phyloP scores from a whole-genome alignment of 2,113 vertebrate species.

The Anthoscopus minutus region DNA sequence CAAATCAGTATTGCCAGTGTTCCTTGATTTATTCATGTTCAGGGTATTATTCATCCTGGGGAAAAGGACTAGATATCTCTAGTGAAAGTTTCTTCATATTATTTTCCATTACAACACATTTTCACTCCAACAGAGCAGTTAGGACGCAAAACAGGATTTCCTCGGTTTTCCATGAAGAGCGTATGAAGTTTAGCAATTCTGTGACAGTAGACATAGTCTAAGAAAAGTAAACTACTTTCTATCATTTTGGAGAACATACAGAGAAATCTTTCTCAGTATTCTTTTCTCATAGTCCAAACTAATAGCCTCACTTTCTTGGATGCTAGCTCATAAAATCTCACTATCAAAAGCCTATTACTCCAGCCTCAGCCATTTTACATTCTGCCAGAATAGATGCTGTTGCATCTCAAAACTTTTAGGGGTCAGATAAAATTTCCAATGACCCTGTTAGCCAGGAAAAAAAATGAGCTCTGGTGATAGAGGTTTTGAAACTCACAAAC shows the following conservation, averaged over 20 bases:
- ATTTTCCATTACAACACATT: background rate
- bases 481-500: background rate
- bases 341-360: background rate
- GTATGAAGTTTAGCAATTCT: background rate
- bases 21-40: background rate
- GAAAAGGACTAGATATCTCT: background rate
- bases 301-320: background rate
- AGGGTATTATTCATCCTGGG: background rate
- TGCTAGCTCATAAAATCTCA: background rate
- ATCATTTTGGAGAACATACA: background rate
- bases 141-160: background rate
- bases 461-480: background rate
- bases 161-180: background rate
- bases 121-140: background rate
- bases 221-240: background rate
- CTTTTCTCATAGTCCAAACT: background rate
- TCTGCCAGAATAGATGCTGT: background rate
- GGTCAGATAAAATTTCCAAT: background rate
- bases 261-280: background rate
- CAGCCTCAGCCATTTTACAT: background rate
- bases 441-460: background rate
- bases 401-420: background rate
- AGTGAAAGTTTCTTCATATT: background rate
- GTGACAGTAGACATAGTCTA: background rate
- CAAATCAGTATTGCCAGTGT: background rate